Evolutionary conservation across 2,888 invertebrate species (phyloP), one percentile per base, ranked within the genome.

Genomic region (Drosophila subsilvestris): DNA sequence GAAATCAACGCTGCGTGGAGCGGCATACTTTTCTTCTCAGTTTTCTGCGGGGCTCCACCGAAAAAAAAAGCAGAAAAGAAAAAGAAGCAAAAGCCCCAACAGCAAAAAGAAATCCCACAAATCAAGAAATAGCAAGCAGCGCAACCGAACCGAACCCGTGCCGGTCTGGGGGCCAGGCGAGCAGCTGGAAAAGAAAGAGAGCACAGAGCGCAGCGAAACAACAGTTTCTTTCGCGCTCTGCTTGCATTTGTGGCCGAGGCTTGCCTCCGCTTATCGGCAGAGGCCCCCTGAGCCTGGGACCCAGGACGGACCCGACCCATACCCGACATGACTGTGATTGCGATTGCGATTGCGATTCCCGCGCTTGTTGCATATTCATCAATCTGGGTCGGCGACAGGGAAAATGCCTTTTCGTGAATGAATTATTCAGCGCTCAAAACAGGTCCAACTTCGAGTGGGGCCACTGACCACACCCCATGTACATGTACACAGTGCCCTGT

Each of bases 371-470:
- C 86, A 88, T 82, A 82, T 82, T 88, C 82, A 82, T 83, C 73
- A 80, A 71, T 55, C 37, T 58, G 63, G 54, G 56, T 5, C 37
- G 37, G 48, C 47, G 47, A 78, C 73, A 75, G 45, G 81, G 82
- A 87, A 80, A 86, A 84, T 80, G 25, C 58, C 53, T 88, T 83
- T 83, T 83, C 88, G 83, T 83, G 75, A 88, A 83, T 86, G 87
- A 83, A 88, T 83, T 78, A 83, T 85, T 88, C 84, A 49, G 69
- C 48, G 65, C 42, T 48, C 42, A 42, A 67, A 65, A 47, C 54
- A 81, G 66, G 65, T 57, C 42, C 47, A 63, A 67, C 51, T 63
- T 63, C 63, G 58, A 82, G 68, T 51, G 22, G 44, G 79, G 88
- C 86, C 84, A 78, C 73, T 85, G 88, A 81, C 87, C 87, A 85